A percentile compares a stretch with the other conserved stretches of the same genome.
Conservation (phyloP, 2,888 invertebrate genomes). For the Cataglyphis livida region DNA sequence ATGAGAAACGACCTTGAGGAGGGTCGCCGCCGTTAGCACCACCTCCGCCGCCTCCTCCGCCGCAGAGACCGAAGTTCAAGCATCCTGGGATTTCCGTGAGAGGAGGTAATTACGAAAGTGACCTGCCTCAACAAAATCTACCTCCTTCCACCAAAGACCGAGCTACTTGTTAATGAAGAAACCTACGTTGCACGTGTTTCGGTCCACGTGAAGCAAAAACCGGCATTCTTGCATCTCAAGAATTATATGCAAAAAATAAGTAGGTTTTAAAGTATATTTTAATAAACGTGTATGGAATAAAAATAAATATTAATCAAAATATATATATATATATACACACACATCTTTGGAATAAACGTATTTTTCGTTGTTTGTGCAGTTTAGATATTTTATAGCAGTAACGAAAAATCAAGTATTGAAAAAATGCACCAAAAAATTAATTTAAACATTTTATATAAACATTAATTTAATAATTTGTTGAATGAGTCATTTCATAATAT, state of each 20-base stretch:
- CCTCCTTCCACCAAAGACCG: slow-evolving; percentile 48
- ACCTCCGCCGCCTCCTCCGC: slow-evolving; percentile 18
- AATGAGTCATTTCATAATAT: neutral
- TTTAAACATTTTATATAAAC: neutral
- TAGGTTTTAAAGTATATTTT: neutral
- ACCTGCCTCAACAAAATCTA: slow-evolving; percentile 80
- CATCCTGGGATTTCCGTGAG: slow-evolving; percentile 79
- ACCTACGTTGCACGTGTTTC: slow-evolving; percentile 53
- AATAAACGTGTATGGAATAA: neutral
- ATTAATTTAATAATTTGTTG: slow-evolving; percentile 16
- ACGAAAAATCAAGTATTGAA: neutral
- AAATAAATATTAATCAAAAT: neutral
- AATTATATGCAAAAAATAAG: neutral
- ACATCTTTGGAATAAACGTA: neutral
- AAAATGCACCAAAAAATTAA: neutral
- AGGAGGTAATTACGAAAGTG: slow-evolving; percentile 81
- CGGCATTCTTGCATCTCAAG: neutral
- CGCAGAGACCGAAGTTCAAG: slow-evolving; percentile 69
- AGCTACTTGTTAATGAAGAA: slow-evolving; percentile 72
- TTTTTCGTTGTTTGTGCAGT: neutral
- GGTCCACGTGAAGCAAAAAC: slow-evolving; percentile 50
- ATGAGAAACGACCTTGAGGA: slow-evolving; percentile 76
- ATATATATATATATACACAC: no score
- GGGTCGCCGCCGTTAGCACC: slow-evolving; percentile 49
- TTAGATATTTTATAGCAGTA: neutral